Percentiles rank a stretch among this genome's conserved stretches.
Conservation (phyloP, 2,888 invertebrate genomes). For the Acronicta leporina region DNA sequence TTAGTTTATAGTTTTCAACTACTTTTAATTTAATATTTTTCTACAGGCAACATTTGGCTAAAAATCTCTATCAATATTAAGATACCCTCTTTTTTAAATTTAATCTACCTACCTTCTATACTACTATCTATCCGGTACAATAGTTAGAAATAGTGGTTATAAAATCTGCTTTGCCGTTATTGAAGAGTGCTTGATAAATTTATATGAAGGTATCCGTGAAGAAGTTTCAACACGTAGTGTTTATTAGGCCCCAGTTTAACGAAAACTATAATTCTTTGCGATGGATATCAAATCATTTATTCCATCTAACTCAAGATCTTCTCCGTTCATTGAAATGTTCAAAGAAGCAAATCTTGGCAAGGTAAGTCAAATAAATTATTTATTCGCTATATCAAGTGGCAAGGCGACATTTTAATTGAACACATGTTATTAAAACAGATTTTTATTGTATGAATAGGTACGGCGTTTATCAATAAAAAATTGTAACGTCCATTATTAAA, state of each 20-base stretch:
- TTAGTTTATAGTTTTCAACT: no score
- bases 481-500: no score
- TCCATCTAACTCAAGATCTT: conserved; percentile 3
- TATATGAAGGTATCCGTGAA: background rate
- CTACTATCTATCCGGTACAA: background rate
- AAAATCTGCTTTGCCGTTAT: background rate
- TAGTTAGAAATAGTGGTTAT: background rate
- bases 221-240: background rate
- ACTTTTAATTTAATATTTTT: background rate
- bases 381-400: background rate
- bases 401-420: no score
- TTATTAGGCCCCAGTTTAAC: no score
- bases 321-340: background rate
- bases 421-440: no score
- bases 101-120: background rate
- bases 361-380: conserved; percentile 13
- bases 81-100: background rate
- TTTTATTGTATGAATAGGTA: no score
- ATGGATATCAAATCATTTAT: conserved; percentile 40
- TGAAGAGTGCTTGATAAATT: conserved; percentile 7
- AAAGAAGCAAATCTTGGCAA: conserved; percentile 24
- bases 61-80: background rate
- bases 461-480: no score
- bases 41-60: conserved; percentile 2
- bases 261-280: background rate